Evolutionary conservation across 2,797 vertebrate species (phyloP), one percentile per base, ranked within the genome.

Genomic region (Chelidonichthys spinosus): DNA sequence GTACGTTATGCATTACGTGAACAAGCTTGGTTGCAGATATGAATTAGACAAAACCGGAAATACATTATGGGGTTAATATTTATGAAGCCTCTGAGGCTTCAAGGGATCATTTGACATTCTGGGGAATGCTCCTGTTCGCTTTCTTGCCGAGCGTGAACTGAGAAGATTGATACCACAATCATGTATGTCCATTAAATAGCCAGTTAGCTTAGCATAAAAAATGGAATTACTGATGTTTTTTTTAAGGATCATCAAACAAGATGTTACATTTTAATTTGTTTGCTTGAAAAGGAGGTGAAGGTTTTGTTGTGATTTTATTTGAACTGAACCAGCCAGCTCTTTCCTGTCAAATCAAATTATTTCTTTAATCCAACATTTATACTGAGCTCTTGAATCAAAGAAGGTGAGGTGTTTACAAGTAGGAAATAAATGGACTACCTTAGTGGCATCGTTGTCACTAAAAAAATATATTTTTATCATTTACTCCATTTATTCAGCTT

Each of bases 1-100:
- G 61, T 68, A 59, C 64, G 37, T 13, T 62, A 59, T 17, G 9
- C 8, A 9, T 8, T 56, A 63, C 32, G 52, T 42, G 13, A 68
- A 61, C 17, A 71, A 5, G 54, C 2, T 58, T 3, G 3, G 25
- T 18, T 63, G 25, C 42, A 66, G 79, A 72, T 64, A 65, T 6
- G 8, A 69, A 55, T n/a, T 0, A 18, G 4, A 17, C 10, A 47
- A 36, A 50, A 42, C n/a, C 3, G 1, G 15, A 60, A 35, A 54
- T 49, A 47, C 15, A 40, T 73, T 49, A 64, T 42, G 35, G 53
- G 54, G 53, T 72, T 10, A 18, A 58, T 62, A 32, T 50, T 46
- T 52, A 55, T 65, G 13, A 74, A 55, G 62, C 7, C 62, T 63
- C 42, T 61, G 4, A 50, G 13, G 44, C 15, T 46, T 44, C 17